phyloP scores from a whole-genome alignment of 2,797 vertebrate genomes.

The Pseudochromis fuscus region DNA sequence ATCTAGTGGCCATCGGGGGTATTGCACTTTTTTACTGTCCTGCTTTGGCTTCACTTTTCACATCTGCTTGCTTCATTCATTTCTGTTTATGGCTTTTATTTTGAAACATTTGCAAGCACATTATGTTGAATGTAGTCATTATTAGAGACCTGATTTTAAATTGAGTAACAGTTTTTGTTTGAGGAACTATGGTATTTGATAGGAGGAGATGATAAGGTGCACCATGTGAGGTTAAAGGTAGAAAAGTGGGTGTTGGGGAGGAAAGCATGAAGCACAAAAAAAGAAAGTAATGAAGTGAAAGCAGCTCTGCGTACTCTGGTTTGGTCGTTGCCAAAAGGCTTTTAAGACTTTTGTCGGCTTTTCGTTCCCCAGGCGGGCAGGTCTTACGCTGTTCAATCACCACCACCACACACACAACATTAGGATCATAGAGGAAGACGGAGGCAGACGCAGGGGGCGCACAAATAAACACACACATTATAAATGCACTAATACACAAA shows the following conservation, averaged over 20 bases:
- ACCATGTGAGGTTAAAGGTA: slow-evolving; percentile 5
- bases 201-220: slow-evolving; percentile 2
- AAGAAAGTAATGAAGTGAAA: neutral
- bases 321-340: slow-evolving; percentile 36
- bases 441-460: slow-evolving; percentile 14
- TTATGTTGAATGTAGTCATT: too few species aligned
- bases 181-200: too few species aligned
- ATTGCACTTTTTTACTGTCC: too few species aligned
- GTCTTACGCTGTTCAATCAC: slow-evolving; percentile 36
- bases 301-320: neutral
- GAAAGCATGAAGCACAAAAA: neutral
- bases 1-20: too few species aligned
- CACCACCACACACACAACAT: slow-evolving; percentile 16
- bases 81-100: too few species aligned
- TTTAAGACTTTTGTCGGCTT: slow-evolving; percentile 25
- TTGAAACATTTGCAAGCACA: too few species aligned
- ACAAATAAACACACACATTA: slow-evolving; percentile 19
- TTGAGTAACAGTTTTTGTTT: too few species aligned
- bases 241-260: slow-evolving; percentile 21
- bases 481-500: slow-evolving; percentile 33
- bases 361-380: slow-evolving; percentile 31
- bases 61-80: too few species aligned
- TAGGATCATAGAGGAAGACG: slow-evolving; percentile 16
- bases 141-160: too few species aligned
- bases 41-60: too few species aligned